These are phyloP conservation scores for Eubasilissa splendida DNA, from an alignment of 2,888 invertebrate genomes.

Conservation along the genomic window DNA sequence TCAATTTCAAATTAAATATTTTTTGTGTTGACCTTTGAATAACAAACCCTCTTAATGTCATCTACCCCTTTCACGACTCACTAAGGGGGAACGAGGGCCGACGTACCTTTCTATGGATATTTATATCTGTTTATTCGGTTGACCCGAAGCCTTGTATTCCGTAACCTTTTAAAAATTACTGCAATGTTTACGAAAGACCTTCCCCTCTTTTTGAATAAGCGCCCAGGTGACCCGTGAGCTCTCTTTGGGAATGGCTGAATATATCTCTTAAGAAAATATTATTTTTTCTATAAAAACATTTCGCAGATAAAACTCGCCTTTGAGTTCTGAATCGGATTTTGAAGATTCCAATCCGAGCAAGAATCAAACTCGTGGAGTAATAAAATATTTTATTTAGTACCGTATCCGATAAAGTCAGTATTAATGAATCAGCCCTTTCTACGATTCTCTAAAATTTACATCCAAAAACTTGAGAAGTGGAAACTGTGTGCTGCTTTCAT, in stretches of 20 bases:
- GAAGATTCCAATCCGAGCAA: constrained; percentile 14
- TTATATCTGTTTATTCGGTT: constrained; percentile 55
- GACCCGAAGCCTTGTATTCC: constrained; percentile 55
- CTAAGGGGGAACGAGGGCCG: constrained; percentile 2
- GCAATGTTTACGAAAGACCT: constrained; percentile 47
- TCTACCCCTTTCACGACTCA: constrained; percentile 1
- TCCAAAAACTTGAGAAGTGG: background rate
- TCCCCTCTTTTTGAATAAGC: constrained; percentile 49
- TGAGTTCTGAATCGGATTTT: constrained; percentile 39
- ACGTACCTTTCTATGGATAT: constrained; percentile 39
- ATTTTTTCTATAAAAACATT: constrained; percentile 54
- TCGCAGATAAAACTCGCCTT: constrained; percentile 49
- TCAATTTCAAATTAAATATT: too few species aligned
- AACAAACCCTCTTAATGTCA: constrained; percentile 26
- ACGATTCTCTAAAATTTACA: background rate
- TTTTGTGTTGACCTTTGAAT: constrained; percentile 10
- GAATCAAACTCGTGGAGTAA: constrained; percentile 1
- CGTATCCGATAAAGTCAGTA: background rate
- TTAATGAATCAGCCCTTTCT: background rate
- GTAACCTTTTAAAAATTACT: constrained; percentile 53
- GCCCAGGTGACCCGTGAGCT: constrained; percentile 51
- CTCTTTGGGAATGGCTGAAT: constrained; percentile 26
- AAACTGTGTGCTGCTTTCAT: background rate
- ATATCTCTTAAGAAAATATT: constrained; percentile 48
- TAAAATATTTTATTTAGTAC: background rate